A percentile compares a stretch with the other conserved stretches of the same genome.
These are phyloP conservation scores for Pterobdella sp. DNA, from an alignment of 2,888 invertebrate genomes.

Conservation along the genomic window DNA sequence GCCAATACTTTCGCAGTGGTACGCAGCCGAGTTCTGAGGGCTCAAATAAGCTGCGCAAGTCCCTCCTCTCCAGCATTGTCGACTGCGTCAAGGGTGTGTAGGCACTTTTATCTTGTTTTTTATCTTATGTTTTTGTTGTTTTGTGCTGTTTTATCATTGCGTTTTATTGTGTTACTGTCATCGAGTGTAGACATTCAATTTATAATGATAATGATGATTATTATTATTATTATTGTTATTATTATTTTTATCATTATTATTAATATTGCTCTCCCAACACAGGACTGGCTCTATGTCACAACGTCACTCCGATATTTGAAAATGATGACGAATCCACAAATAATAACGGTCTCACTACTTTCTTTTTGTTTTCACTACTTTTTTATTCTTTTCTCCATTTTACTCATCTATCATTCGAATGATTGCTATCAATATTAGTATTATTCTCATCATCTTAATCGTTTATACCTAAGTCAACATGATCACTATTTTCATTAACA, in stretches of 20 bases:
- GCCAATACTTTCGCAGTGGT: background rate
- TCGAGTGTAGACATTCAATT: too few relatives aligned
- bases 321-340: constrained; percentile 35
- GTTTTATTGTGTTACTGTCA: too few relatives aligned
- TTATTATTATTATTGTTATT: too few relatives aligned
- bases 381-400: background rate
- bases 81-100: constrained; percentile 28
- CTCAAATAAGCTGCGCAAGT: background rate
- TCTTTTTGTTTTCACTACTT: background rate
- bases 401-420: background rate
- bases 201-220: too few relatives aligned
- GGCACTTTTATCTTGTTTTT: too few relatives aligned
- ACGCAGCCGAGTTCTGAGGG: background rate
- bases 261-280: too few relatives aligned
- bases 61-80: constrained; percentile 61
- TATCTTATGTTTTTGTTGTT: too few relatives aligned
- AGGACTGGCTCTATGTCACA: constrained; percentile 92
- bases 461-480: background rate
- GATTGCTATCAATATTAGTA: background rate
- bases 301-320: constrained; percentile 94
- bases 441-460: background rate
- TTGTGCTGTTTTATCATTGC: too few relatives aligned
- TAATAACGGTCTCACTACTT: background rate
- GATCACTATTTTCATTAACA: background rate
- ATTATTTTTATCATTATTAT: too few relatives aligned